Base-by-base conservation (phyloP, 1,140 invertebrate species). In the Brachionus angularis region DNA sequence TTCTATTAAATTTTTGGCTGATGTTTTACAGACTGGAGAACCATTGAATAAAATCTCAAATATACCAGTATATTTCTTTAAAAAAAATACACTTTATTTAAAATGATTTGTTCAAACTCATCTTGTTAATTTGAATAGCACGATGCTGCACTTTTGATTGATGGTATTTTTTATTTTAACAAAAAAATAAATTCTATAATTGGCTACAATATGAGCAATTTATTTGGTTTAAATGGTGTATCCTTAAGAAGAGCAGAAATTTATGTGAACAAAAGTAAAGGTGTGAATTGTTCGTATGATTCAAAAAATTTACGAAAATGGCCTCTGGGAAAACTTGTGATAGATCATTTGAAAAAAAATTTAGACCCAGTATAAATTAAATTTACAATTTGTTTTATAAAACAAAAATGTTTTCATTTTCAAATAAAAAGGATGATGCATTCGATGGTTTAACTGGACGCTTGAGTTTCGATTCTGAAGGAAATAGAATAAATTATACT, bases 391-490 rank as follows among this genome's bases (percentile, higher is more conserved):
- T 12, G 27, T 29, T 27, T 29, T 27, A 29, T 29, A 3, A 5
- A 50, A 7, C 5, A 16, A 50, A 52, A n/a, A 29, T n/a, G 31
- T 29, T 27, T 31, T 39, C 4, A 27, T 52, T 29, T n/a, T n/a
- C n/a, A n/a, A n/a, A n/a, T n/a, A n/a, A 52, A 27, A 7, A 55
- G 52, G 29, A 55, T 21, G 36, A 39, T 39, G 36, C 5, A 14
- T 50, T 33, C 29, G 46, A 70, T 34, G 64, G 64, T 25, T 36
- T 70, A 23, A 70, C 64, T 3, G 64, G 64, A 7, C 27, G n/a
- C 14, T 12, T 70, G 12, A 10, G 5, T 14, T 70, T 70, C 12
- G 46, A 50, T n/a, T n/a, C 36, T 16, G 18, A 49, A 14, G 64
- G 64, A 3, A 36, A 39, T 25, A 25, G 64, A 25, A 16, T 3